phyloP scores from a whole-genome alignment of 2,797 vertebrate genomes.

The Betta splendens region DNA sequence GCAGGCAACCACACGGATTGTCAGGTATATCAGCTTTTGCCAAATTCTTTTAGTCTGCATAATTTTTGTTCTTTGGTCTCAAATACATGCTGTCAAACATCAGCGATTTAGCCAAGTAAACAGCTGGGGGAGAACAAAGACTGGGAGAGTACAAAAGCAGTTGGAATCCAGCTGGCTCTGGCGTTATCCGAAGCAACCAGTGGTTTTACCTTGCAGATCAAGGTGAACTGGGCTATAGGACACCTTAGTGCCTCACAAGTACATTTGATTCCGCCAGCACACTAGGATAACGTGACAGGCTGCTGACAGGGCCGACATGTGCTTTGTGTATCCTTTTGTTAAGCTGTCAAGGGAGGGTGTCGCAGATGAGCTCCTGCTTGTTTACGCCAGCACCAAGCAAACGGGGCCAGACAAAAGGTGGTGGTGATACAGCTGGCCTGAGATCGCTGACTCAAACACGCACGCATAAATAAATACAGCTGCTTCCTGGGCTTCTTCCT shows the following conservation, averaged over 20 bases:
- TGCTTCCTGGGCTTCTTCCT: constrained; percentile 45
- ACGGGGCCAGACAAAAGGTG: constrained; percentile 23
- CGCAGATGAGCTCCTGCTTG: constrained; percentile 60
- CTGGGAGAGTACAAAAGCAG: constrained; percentile 27
- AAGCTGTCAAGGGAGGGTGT: constrained; percentile 69
- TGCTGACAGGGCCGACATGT: constrained; percentile 29
- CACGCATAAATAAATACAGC: constrained; percentile 50
- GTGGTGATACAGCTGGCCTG: constrained; percentile 48
- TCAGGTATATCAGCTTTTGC: constrained; percentile 17
- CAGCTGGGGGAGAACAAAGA: constrained; percentile 52
- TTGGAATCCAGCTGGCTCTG: constrained; percentile 44
- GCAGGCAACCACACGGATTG: constrained; percentile 7
- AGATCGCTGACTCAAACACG: constrained; percentile 41
- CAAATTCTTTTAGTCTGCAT: constrained; percentile 7
- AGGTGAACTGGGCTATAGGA: constrained; percentile 7
- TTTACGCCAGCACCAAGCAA: constrained; percentile 53
- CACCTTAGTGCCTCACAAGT: constrained; percentile 21
- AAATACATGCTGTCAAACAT: constrained; percentile 17
- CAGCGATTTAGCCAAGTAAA: constrained; percentile 29
- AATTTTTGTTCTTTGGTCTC: constrained; percentile 16
- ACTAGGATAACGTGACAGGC: constrained; percentile 15
- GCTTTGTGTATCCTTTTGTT: constrained; percentile 69
- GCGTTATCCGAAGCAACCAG: constrained; percentile 16
- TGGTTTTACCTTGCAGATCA: constrained; percentile 19
- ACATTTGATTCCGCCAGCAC: constrained; percentile 26